Evolutionary conservation across 2,113 vertebrate species (phyloP), one percentile per base, ranked within the genome.

Genomic region (Athene cunicularia): DNA sequence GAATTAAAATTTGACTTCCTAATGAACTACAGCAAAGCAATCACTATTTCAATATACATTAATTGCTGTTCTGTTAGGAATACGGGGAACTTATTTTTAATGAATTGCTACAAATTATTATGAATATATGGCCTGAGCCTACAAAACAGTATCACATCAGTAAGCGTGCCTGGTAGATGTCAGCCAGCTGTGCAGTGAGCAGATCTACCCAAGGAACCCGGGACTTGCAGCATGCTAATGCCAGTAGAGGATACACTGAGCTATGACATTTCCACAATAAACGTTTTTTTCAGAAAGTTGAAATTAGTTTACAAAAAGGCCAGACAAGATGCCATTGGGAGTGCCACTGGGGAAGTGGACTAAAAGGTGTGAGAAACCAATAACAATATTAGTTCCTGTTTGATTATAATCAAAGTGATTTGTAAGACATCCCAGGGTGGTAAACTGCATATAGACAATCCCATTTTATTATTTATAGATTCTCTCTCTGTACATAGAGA

Each of bases 1-100:
- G 79, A 98, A 98, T 98, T 98, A 97, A 98, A 98, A 96, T 97
- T 97, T 95, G 79, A 96, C 96, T 98, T 98, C 94, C 72, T 97
- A 97, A 98, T 98, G 97, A 97, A 88, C 96, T 95, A 94, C 90
- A 95, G 91, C 97, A 96, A 96, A 96, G 93, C 93, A 93, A 97
- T 98, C 73, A 37, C 97, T 96, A 95, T 91, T 97, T 97, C 97
- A 97, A 94, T 91, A 94, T 62, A 80, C 49, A 95, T 95, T 97
- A 94, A 96, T 97, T 93, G 85, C 73, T 91, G 53, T 86, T 76
- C 92, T 91, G 93, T 95, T 91, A 97, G 81, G 66, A 97, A 84
- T 94, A 93, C 33, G 95, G 77, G 72, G 76, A 95, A 93, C 80
- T 96, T 89, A 92, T 73, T 95, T 93, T 86, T 96, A 77, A 97